Evolutionary conservation across 2,797 vertebrate genomes (phyloP).

Genomic region (Sebastes kiyomatsui): DNA sequence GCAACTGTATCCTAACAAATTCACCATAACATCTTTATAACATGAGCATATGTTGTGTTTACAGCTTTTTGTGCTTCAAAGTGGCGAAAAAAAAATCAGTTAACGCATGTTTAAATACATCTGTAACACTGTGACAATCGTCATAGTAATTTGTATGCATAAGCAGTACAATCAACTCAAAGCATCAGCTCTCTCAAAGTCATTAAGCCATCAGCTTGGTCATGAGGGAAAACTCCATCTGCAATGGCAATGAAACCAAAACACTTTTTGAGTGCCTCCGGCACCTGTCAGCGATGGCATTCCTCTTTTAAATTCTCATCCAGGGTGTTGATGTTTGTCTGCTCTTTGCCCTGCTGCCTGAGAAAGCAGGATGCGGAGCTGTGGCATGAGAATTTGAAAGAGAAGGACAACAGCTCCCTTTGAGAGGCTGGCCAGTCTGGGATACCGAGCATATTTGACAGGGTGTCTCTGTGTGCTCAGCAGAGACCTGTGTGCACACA

Average conservation of each 20-base stretch:
- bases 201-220: background rate
- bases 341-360: background rate
- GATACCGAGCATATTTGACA: slow-evolving; percentile 77
- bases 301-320: slow-evolving; percentile 25
- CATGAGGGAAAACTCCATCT: background rate
- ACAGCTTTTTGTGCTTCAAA: background rate
- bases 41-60: background rate
- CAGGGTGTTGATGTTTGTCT: slow-evolving; percentile 37
- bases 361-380: slow-evolving; percentile 25
- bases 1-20: background rate
- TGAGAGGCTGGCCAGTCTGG: slow-evolving; percentile 45
- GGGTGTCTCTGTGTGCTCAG: slow-evolving; percentile 62
- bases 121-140: background rate
- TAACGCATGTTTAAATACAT: background rate
- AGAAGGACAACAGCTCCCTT: slow-evolving; percentile 62
- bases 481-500: slow-evolving; percentile 56
- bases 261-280: background rate
- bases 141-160: background rate
- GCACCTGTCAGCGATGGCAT: slow-evolving; percentile 21
- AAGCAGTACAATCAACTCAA: background rate
- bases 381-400: slow-evolving; percentile 32
- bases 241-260: background rate
- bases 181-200: background rate
- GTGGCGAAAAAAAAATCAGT: background rate
- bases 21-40: background rate